Evolutionary conservation across 1,140 invertebrate genomes (phyloP).

Genomic region (Nasonia vitripennis): DNA sequence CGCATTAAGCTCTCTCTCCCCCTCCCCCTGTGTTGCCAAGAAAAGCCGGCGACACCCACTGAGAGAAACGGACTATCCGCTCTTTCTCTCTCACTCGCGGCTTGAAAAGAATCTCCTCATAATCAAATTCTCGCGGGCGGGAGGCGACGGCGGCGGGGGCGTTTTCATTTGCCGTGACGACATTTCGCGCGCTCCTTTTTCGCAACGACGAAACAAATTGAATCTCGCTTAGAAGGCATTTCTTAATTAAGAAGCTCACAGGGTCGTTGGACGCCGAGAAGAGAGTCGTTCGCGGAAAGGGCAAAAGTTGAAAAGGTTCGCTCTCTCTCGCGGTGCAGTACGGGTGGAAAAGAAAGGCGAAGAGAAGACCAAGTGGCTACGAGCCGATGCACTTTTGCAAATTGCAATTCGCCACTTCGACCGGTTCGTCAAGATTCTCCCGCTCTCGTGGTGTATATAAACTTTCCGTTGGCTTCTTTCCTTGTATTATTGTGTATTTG

Average conservation of each 20-base stretch:
- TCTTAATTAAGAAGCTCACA: slow-evolving; percentile 61
- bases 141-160: neutral
- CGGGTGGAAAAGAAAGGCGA: neutral
- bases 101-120: slow-evolving; percentile 51
- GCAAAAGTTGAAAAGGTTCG: neutral
- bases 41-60: neutral
- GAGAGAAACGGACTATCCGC: neutral
- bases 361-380: slow-evolving; percentile 49
- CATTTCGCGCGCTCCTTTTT: slow-evolving; percentile 26
- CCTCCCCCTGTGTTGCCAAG: neutral
- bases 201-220: slow-evolving; percentile 52
- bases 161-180: slow-evolving; percentile 45
- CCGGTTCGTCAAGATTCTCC: slow-evolving; percentile 55
- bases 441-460: neutral
- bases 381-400: slow-evolving; percentile 61
- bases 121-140: slow-evolving; percentile 44
- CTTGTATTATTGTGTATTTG: neutral
- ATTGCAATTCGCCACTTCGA: slow-evolving; percentile 57
- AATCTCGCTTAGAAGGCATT: slow-evolving; percentile 59
- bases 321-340: neutral
- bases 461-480: neutral
- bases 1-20: neutral
- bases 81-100: too few species aligned
- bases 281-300: neutral
- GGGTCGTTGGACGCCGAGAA: neutral